These are phyloP conservation scores for Conops quadrifasciatus DNA, from an alignment of 2,888 invertebrate genomes.

Conservation along the genomic window DNA sequence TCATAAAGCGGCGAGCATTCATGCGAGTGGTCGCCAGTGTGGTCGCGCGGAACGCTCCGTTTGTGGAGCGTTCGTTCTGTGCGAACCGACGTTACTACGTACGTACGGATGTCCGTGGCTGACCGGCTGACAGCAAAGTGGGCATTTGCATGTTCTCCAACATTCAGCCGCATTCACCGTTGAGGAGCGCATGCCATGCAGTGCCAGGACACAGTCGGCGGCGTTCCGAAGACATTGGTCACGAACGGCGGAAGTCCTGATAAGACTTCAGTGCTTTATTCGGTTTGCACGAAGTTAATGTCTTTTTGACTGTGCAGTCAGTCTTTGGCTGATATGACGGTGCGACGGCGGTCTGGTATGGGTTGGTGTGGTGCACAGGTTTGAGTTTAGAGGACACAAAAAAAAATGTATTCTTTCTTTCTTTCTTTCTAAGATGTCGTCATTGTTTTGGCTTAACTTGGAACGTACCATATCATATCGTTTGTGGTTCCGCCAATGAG, in stretches of 20 bases:
- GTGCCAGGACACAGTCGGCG: conserved; percentile 20
- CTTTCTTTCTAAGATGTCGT: background rate
- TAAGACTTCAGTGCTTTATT: conserved; percentile 64
- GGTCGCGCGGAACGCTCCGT: conserved; percentile 38
- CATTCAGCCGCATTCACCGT: too few species aligned
- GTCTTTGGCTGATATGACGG: too few species aligned
- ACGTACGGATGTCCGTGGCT: too few species aligned
- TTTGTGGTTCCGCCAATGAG: too few species aligned
- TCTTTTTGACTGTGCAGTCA: conserved; percentile 54
- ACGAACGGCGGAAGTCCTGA: conserved; percentile 67
- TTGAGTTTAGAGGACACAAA: background rate
- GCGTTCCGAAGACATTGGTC: conserved; percentile 61
- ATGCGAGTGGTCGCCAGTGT: conserved; percentile 29
- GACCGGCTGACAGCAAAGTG: conserved; percentile 36
- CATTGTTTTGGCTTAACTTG: background rate
- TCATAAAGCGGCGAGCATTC: conserved; percentile 33
- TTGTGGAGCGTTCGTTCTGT: conserved; percentile 44
- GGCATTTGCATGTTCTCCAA: conserved; percentile 36
- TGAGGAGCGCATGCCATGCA: conserved; percentile 34
- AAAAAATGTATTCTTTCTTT: background rate
- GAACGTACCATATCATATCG: too few species aligned
- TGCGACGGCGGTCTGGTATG: background rate
- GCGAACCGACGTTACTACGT: conserved; percentile 26
- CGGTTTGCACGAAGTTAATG: conserved; percentile 62
- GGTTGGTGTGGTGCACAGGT: background rate